A percentile compares a stretch with the other conserved stretches of the same genome.
These are phyloP conservation scores for Megastigmus dorsalis DNA, from an alignment of 2,888 invertebrate genomes.

Conservation along the genomic window DNA sequence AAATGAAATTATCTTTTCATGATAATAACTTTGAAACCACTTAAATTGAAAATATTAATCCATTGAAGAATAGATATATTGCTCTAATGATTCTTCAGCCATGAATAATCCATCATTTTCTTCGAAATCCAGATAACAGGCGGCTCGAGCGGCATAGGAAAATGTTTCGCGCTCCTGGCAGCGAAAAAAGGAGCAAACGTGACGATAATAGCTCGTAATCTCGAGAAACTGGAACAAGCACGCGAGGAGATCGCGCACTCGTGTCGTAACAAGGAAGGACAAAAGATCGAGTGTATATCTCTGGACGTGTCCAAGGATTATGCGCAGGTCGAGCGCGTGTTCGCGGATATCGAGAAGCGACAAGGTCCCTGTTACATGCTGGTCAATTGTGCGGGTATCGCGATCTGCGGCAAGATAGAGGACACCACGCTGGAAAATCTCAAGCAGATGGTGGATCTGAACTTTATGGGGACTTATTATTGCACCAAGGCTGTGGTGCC, in stretches of 20 bases:
- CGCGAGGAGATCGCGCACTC: slow-evolving; percentile 78
- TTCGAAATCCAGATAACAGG: slow-evolving; percentile 83
- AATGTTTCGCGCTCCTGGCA: slow-evolving; percentile 86
- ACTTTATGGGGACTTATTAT: slow-evolving; percentile 91
- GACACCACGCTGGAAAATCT: slow-evolving; percentile 82
- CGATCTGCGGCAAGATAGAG: slow-evolving; percentile 88
- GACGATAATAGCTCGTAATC: slow-evolving; percentile 91
- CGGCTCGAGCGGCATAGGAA: slow-evolving; percentile 97
- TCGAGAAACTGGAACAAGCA: slow-evolving; percentile 80
- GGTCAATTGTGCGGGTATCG: slow-evolving; percentile 94
- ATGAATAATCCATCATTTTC: background rate
- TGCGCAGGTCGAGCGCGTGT: slow-evolving; percentile 40
- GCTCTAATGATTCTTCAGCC: background rate
- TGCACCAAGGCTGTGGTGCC: slow-evolving; percentile 87
- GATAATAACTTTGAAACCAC: no score
- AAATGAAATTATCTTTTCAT: no score
- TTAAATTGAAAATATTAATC: no score
- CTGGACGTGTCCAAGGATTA: slow-evolving; percentile 79
- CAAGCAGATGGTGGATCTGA: slow-evolving; percentile 88
- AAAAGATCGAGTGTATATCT: slow-evolving; percentile 80
- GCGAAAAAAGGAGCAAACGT: slow-evolving; percentile 90
- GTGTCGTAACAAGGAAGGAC: slow-evolving; percentile 73
- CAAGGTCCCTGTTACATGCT: slow-evolving; percentile 91
- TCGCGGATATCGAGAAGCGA: slow-evolving; percentile 79
- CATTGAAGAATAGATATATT: no score